These are phyloP conservation scores for Psophia crepitans DNA, from an alignment of 2,113 vertebrate species.

Conservation along the genomic window DNA sequence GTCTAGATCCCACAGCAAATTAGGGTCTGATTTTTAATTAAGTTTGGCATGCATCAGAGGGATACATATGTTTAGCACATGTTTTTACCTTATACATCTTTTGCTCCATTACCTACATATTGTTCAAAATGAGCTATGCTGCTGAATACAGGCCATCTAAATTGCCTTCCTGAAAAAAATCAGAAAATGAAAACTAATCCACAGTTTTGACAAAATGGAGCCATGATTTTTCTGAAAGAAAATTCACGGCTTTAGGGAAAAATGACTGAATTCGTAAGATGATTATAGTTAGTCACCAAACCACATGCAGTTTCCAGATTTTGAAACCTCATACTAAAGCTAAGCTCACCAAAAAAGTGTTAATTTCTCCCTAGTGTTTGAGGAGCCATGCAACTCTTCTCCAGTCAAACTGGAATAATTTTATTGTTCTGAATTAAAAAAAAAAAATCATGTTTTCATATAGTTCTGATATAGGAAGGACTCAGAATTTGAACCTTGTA, in stretches of 20 bases:
- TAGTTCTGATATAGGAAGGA: neutral
- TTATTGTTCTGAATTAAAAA: neutral
- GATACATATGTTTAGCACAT: conserved; percentile 66
- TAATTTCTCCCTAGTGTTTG: neutral
- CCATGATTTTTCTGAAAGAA: neutral
- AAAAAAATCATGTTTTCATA: neutral
- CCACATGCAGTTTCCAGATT: neutral
- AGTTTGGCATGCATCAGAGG: conserved; percentile 40
- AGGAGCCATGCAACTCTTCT: neutral
- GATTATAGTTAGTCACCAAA: neutral
- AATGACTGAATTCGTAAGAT: neutral
- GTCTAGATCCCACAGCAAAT: conserved; percentile 49
- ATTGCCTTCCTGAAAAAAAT: neutral
- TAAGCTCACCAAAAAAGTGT: neutral
- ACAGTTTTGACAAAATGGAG: neutral
- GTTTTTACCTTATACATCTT: conserved; percentile 52
- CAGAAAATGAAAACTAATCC: neutral
- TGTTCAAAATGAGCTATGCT: conserved; percentile 20
- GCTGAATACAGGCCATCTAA: neutral
- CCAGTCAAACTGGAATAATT: neutral
- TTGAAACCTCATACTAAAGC: neutral
- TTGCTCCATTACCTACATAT: conserved; percentile 41
- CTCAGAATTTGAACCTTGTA: neutral
- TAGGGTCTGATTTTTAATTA: conserved; percentile 61
- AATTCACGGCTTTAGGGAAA: neutral